Conservation (phyloP, 2,888 invertebrate species). For the Ophion slaviceki region DNA sequence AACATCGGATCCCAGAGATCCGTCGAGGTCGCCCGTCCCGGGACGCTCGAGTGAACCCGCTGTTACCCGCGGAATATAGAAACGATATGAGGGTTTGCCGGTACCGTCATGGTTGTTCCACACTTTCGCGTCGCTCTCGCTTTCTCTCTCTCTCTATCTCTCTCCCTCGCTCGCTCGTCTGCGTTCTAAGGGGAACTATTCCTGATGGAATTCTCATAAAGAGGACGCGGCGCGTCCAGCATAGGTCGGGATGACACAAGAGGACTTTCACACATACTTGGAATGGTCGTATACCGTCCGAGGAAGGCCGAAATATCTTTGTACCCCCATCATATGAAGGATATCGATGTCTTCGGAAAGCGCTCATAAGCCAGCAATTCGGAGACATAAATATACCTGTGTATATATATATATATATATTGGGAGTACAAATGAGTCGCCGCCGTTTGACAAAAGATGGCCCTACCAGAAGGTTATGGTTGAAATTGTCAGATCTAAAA, state of each 20-base stretch:
- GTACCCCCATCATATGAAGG: neutral
- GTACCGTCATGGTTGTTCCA: slow-evolving; percentile 21
- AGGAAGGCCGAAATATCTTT: slow-evolving; percentile 1
- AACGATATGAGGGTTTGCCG: slow-evolving; percentile 59
- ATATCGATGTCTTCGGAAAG: slow-evolving; percentile 16
- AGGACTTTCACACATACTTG: slow-evolving; percentile 37
- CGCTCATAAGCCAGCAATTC: slow-evolving; percentile 17
- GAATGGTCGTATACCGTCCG: slow-evolving; percentile 14
- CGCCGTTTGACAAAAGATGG: too few relatives aligned
- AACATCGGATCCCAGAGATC: slow-evolving; percentile 53
- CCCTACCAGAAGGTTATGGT: too few relatives aligned
- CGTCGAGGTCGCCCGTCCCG: slow-evolving; percentile 59
- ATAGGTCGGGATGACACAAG: slow-evolving; percentile 39
- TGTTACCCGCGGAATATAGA: slow-evolving; percentile 43
- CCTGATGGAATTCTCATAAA: slow-evolving; percentile 77
- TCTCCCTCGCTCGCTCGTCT: neutral
- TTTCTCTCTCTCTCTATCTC: neutral
- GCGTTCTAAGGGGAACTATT: neutral
- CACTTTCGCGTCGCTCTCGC: neutral
- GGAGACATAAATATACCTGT: neutral
- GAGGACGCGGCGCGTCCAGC: slow-evolving; percentile 47
- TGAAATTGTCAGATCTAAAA: too few relatives aligned
- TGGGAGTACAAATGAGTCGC: too few relatives aligned
- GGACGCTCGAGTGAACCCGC: slow-evolving; percentile 57
- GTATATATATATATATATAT: neutral